phyloP scores from a whole-genome alignment of 2,113 vertebrate genomes.

The Campylomormyrus numenius region DNA sequence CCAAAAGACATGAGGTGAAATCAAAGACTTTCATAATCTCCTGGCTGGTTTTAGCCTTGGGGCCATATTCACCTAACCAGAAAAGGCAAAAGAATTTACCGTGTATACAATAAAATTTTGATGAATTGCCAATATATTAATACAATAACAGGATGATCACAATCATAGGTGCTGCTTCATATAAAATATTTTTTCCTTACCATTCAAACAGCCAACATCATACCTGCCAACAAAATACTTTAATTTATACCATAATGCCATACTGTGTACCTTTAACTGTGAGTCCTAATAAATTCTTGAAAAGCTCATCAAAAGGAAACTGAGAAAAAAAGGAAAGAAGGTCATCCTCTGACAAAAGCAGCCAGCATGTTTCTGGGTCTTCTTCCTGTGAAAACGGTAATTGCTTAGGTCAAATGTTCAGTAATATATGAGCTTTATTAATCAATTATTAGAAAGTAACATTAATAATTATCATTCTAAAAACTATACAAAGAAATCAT shows the following conservation, averaged over 20 bases:
- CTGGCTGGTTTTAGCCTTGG: conserved; percentile 79
- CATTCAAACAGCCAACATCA: neutral
- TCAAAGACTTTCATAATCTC: conserved; percentile 97
- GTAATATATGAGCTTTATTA: neutral
- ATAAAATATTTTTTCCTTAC: neutral
- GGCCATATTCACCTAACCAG: conserved; percentile 71
- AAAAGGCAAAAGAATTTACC: neutral
- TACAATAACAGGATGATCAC: neutral
- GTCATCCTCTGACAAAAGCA: conserved; percentile 88
- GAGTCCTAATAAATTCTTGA: conserved; percentile 85
- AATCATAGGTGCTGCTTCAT: neutral
- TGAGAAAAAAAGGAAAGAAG: conserved; percentile 81
- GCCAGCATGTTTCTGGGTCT: conserved; percentile 88
- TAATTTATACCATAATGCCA: conserved; percentile 1
- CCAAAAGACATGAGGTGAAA: conserved; percentile 84
- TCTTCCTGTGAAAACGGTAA: conserved; percentile 69
- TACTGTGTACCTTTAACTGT: conserved; percentile 66
- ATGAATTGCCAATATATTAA: neutral
- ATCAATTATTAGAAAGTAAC: neutral
- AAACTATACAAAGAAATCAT: neutral
- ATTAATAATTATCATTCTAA: neutral
- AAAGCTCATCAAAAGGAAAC: conserved; percentile 91
- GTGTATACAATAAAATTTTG: neutral
- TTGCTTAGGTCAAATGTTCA: neutral
- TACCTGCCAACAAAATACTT: neutral